These are phyloP conservation scores for Helarctos malayanus DNA, from an alignment of 2,797 vertebrate genomes.

Conservation along the genomic window DNA sequence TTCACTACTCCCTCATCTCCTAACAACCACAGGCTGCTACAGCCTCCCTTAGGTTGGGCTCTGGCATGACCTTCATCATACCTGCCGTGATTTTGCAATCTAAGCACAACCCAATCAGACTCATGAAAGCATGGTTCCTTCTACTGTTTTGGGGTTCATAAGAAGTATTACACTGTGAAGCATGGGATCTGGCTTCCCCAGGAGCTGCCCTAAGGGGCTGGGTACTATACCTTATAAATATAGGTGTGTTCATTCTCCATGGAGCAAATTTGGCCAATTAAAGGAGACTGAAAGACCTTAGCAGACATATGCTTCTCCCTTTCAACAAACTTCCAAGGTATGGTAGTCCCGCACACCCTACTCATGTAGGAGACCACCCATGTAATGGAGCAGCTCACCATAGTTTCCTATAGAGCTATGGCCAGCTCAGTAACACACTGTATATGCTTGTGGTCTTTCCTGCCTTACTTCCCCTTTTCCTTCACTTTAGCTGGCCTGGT, in stretches of 20 bases:
- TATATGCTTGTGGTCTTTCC: not conserved
- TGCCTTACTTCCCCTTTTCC: not conserved
- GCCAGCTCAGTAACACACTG: not conserved
- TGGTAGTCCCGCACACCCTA: fast-evolving
- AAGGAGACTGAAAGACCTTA: not conserved
- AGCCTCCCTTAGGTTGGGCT: not conserved
- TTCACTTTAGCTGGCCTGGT: not conserved
- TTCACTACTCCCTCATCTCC: not conserved
- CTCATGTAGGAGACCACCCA: not conserved
- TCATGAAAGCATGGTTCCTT: not conserved
- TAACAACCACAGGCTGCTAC: not conserved
- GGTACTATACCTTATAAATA: not conserved
- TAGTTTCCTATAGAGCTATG: not conserved
- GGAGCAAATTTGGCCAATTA: not conserved
- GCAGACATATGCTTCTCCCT: not conserved
- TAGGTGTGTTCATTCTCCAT: not conserved
- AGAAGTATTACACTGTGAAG: not conserved
- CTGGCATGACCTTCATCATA: not conserved
- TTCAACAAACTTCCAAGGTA: not conserved
- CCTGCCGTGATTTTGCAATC: not conserved
- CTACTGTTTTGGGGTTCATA: not conserved
- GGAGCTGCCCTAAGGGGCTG: not conserved
- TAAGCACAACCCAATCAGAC: not conserved
- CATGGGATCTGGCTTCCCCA: not conserved
- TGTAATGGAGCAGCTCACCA: not conserved